A percentile compares a stretch with the other conserved stretches of the same genome.
These are phyloP conservation scores for Drepana arcuata DNA, from an alignment of 1,140 invertebrate species.

Conservation along the genomic window DNA sequence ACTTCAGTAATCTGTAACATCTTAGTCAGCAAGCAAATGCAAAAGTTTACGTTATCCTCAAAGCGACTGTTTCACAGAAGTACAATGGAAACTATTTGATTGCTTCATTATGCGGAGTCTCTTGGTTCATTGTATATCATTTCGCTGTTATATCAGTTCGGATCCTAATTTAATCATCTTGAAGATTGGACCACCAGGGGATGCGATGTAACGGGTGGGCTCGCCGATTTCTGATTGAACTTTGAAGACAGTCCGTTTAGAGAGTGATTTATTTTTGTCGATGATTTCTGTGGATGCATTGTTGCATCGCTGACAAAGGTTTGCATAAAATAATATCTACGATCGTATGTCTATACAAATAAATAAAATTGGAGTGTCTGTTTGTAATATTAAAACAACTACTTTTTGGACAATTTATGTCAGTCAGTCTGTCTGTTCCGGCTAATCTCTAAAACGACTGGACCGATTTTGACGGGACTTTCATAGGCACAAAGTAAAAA, in stretches of 20 bases:
- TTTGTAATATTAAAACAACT: too few relatives aligned
- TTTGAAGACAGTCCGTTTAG: slow-evolving; percentile 30
- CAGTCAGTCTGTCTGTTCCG: too few relatives aligned
- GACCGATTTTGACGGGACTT: too few relatives aligned
- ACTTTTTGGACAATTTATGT: too few relatives aligned
- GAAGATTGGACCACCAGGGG: slow-evolving; percentile 64
- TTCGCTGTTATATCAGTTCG: slow-evolving; percentile 63
- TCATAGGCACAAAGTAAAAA: too few relatives aligned
- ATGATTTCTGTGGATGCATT: too few relatives aligned
- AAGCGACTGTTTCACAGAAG: slow-evolving; percentile 21
- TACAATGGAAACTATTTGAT: slow-evolving; percentile 60
- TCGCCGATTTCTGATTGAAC: slow-evolving; percentile 34
- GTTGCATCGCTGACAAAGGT: too few relatives aligned
- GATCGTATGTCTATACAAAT: too few relatives aligned
- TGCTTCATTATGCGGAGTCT: slow-evolving; percentile 63
- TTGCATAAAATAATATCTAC: too few relatives aligned
- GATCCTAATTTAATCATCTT: slow-evolving; percentile 68
- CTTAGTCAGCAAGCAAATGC: slow-evolving; percentile 8
- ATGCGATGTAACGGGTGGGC: slow-evolving; percentile 44
- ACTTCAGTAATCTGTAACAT: background rate
- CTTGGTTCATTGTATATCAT: slow-evolving; percentile 64
- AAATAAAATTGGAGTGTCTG: too few relatives aligned
- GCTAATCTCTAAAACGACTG: too few relatives aligned
- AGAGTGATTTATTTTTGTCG: slow-evolving; percentile 18
- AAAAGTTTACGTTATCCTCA: slow-evolving; percentile 26